Percentiles rank a stretch among this genome's conserved stretches.
These are phyloP conservation scores for Rhaphigaster nebulosa DNA, from an alignment of 2,888 invertebrate species.

Conservation along the genomic window DNA sequence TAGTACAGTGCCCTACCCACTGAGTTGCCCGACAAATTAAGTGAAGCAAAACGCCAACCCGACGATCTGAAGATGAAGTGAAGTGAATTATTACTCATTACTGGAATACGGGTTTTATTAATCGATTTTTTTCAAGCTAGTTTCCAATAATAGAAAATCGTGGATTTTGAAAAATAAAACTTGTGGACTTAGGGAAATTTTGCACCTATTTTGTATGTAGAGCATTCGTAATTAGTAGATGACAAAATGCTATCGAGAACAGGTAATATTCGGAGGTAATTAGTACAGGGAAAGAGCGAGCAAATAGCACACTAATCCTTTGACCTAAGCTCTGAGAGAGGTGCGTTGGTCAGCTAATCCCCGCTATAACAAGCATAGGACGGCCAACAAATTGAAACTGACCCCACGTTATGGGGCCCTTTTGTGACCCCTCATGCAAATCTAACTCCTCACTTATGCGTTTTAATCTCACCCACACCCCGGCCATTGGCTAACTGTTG, in stretches of 20 bases:
- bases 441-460: conserved; percentile 31
- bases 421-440: conserved; percentile 32
- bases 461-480: neutral
- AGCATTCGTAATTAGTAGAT: neutral
- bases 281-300: neutral
- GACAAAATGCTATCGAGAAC: neutral
- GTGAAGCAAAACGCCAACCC: too few relatives aligned
- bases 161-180: neutral
- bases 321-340: neutral
- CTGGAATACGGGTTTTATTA: too few relatives aligned
- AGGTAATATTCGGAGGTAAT: conserved; percentile 9
- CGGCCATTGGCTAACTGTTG: conserved; percentile 3
- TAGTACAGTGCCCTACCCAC: too few relatives aligned
- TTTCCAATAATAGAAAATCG: too few relatives aligned
- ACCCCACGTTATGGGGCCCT: neutral
- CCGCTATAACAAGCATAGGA: neutral
- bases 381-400: conserved; percentile 36
- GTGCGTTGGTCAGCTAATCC: neutral
- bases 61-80: too few relatives aligned
- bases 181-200: neutral
- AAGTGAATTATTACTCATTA: too few relatives aligned
- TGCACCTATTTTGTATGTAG: neutral
- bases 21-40: too few relatives aligned
- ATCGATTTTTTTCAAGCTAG: too few relatives aligned
- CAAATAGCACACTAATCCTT: neutral